Evolutionary conservation across 2,113 vertebrate species (phyloP).

Genomic region (Monopterus albus): DNA sequence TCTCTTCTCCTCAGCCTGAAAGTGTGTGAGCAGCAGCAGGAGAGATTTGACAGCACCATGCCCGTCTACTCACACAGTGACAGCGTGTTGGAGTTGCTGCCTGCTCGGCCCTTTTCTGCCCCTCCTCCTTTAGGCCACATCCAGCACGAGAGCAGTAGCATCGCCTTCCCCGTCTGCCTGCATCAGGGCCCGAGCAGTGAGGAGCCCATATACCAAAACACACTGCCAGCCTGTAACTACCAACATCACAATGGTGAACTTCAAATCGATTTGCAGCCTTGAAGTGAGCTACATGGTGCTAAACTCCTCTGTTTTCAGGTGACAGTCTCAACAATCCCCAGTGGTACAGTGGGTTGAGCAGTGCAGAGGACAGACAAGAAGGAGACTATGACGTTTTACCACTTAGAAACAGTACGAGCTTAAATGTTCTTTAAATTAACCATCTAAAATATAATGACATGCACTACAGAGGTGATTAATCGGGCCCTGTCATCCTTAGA

Average conservation of each 20-base stretch:
- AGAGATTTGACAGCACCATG: slow-evolving; percentile 10
- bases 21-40: slow-evolving; percentile 38
- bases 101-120: slow-evolving; percentile 10
- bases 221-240: not conserved
- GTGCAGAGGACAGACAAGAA: slow-evolving; percentile 32
- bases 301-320: slow-evolving; percentile 38
- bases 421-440: not conserved
- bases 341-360: not conserved
- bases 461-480: not conserved
- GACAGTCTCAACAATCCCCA: not conserved
- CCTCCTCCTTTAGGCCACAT: not conserved
- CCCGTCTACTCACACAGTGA: slow-evolving; percentile 4
- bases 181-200: not conserved
- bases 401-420: slow-evolving; percentile 43
- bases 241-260: slow-evolving; percentile 5
- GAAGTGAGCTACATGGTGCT: not conserved
- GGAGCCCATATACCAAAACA: slow-evolving; percentile 20
- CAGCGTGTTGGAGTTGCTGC: not conserved
- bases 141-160: not conserved
- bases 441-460: not conserved
- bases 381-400: slow-evolving; percentile 75
- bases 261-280: not conserved
- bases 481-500: slow-evolving; percentile 4
- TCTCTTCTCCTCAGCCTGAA: slow-evolving; percentile 26
- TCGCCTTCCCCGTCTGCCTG: not conserved